Evolutionary conservation across 1,140 invertebrate species (phyloP).

Genomic region (Whitmania pigra): DNA sequence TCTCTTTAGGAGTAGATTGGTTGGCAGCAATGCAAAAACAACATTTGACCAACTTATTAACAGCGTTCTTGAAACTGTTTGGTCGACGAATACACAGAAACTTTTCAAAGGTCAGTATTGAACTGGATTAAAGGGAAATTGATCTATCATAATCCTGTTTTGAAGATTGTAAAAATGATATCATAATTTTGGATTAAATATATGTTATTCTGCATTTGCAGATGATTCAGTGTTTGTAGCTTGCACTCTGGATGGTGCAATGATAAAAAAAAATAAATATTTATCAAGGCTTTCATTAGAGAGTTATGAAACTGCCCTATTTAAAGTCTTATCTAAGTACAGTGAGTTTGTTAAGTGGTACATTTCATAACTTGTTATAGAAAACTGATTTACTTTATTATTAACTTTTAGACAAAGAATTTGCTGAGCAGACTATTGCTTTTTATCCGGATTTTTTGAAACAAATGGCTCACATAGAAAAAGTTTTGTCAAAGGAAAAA

Average conservation of each 20-base stretch:
- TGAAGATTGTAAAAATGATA: too few species aligned
- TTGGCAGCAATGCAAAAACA: conserved; percentile 52
- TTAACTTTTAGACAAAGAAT: conserved; percentile 45
- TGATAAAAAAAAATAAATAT: too few species aligned
- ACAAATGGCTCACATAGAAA: conserved; percentile 52
- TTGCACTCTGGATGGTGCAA: too few species aligned
- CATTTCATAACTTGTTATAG: neutral
- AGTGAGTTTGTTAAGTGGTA: too few species aligned
- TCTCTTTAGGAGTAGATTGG: conserved; percentile 65
- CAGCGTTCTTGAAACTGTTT: conserved; percentile 45
- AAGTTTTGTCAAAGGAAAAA: conserved; percentile 49
- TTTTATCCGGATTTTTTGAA: conserved; percentile 55
- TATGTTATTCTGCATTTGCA: too few species aligned
- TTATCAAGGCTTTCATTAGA: too few species aligned
- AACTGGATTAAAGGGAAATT: too few species aligned
- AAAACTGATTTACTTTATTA: too few species aligned
- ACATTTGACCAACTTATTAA: conserved; percentile 56
- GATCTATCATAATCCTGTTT: too few species aligned
- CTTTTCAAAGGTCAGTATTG: conserved; percentile 36
- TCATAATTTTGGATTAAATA: neutral
- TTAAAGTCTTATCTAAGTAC: too few species aligned
- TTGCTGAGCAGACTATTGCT: conserved; percentile 48
- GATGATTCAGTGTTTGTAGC: too few species aligned
- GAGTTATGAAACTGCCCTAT: too few species aligned
- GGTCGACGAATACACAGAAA: conserved; percentile 44